phyloP scores from a whole-genome alignment of 2,888 invertebrate genomes.

The Cataglyphis altisquamis region DNA sequence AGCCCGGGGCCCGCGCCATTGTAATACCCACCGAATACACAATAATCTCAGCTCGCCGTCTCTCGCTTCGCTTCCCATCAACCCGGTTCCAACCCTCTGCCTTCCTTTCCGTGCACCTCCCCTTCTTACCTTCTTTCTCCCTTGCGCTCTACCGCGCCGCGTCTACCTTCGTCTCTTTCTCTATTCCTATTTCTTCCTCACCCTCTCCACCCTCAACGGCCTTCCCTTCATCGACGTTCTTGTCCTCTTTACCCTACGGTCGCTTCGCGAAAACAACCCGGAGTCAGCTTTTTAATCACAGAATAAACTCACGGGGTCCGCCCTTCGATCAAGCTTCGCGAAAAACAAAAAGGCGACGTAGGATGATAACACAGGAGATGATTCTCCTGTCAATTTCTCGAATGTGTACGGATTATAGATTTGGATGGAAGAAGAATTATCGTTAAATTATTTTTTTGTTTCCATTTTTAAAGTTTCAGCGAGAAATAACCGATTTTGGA shows the following conservation, averaged over 20 bases:
- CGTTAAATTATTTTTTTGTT: not conserved
- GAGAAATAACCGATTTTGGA: not conserved
- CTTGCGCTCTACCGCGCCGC: not conserved
- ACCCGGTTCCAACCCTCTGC: constrained; percentile 23
- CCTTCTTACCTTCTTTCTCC: constrained; percentile 43
- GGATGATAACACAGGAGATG: constrained; percentile 4
- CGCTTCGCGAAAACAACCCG: constrained; percentile 65
- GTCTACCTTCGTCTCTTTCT: constrained; percentile 17
- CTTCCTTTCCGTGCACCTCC: not conserved
- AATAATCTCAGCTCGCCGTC: constrained; percentile 60
- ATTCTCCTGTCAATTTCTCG: not conserved
- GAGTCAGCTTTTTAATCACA: constrained; percentile 80
- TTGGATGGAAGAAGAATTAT: not conserved
- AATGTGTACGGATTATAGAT: not conserved
- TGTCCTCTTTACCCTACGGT: constrained; percentile 54
- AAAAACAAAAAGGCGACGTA: constrained; percentile 14
- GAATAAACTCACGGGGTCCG: constrained; percentile 72
- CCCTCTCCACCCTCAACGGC: constrained; percentile 41
- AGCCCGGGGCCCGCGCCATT: constrained; percentile 73
- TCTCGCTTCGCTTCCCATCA: constrained; percentile 49
- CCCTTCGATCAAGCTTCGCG: constrained; percentile 27
- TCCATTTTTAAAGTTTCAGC: not conserved
- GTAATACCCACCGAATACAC: constrained; percentile 56
- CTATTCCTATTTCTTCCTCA: not conserved
- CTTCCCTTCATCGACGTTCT: constrained; percentile 71